Percentiles rank a stretch among this genome's conserved stretches.
Evolutionary conservation across 2,113 vertebrate genomes (phyloP).

Genomic region (Parus major): DNA sequence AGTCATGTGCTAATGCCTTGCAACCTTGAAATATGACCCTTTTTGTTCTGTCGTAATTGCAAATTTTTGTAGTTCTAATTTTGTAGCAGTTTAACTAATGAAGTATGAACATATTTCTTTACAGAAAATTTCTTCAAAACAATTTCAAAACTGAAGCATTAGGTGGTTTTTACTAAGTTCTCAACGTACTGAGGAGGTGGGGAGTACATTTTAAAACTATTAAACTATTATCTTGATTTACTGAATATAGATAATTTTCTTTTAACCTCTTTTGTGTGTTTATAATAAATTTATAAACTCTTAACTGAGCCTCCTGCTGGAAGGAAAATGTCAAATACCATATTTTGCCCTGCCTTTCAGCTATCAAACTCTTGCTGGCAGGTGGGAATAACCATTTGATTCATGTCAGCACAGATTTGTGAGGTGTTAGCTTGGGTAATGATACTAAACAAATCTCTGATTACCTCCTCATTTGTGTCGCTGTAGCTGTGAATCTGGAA

Average conservation of each 20-base stretch:
- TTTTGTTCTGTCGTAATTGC: not conserved
- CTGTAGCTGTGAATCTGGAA: not conserved
- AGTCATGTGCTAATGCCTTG: not conserved
- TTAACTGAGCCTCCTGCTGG: not conserved
- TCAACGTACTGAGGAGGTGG: rapidly evolving
- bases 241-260: not conserved
- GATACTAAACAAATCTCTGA: not conserved
- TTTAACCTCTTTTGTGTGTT: not conserved
- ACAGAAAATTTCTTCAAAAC: not conserved
- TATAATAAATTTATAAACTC: not conserved
- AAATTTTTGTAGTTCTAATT: not conserved
- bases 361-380: not conserved
- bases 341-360: not conserved
- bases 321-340: not conserved
- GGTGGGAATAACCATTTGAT: not conserved
- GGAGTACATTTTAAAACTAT: not conserved
- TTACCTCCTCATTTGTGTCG: not conserved
- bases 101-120: not conserved
- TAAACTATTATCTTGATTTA: not conserved
- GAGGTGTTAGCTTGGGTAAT: not conserved
- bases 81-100: not conserved
- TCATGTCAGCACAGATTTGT: not conserved
- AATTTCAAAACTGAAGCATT: not conserved
- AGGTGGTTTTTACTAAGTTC: not conserved
- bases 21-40: not conserved